These are phyloP conservation scores for Agapornis roseicollis DNA, from an alignment of 2,113 vertebrate species.

Conservation along the genomic window DNA sequence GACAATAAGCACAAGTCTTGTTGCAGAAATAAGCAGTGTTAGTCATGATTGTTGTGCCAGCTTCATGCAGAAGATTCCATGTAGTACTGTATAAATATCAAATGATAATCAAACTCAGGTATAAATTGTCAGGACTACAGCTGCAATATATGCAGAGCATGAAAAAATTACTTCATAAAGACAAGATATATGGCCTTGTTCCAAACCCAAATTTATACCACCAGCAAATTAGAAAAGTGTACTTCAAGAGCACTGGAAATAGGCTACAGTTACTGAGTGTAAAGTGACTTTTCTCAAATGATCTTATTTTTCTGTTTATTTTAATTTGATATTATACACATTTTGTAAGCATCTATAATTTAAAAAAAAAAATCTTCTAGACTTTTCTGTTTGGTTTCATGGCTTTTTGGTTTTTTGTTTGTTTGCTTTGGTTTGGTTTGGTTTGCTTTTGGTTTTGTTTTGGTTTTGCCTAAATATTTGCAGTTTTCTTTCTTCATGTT, in stretches of 20 bases:
- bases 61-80: slow-evolving; percentile 4
- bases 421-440: too few species aligned
- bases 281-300: not conserved
- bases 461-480: not conserved
- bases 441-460: too few species aligned
- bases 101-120: slow-evolving; percentile 58
- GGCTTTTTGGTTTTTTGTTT: not conserved
- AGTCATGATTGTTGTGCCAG: slow-evolving; percentile 8
- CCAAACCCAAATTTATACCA: slow-evolving; percentile 40
- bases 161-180: slow-evolving; percentile 65
- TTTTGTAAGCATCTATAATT: not conserved
- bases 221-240: slow-evolving; percentile 52
- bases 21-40: not conserved
- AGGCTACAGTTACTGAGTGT: not conserved
- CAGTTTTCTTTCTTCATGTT: not conserved
- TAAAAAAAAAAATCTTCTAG: not conserved
- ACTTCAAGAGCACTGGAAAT: slow-evolving; percentile 53
- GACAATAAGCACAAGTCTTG: not conserved
- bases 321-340: not conserved
- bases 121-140: slow-evolving; percentile 7
- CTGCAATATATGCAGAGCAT: slow-evolving; percentile 62
- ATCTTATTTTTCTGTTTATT: not conserved
- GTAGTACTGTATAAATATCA: slow-evolving; percentile 44
- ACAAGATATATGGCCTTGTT: slow-evolving; percentile 36
- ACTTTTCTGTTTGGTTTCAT: not conserved